These are phyloP conservation scores for Caenorhabditis afra DNA, from an alignment of 2,888 invertebrate species.

Conservation along the genomic window DNA sequence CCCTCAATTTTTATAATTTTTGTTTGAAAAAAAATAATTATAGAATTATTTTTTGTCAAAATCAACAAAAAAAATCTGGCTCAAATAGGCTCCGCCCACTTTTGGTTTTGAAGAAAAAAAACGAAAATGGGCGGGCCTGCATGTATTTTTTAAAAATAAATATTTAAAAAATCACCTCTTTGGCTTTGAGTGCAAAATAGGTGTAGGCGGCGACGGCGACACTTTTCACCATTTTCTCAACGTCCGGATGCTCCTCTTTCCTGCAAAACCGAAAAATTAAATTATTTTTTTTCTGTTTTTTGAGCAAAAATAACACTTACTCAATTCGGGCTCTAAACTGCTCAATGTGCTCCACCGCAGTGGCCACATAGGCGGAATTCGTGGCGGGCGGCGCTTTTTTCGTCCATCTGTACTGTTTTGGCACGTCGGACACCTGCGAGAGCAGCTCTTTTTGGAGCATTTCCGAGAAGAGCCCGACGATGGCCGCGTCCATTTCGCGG, in stretches of 20 bases:
- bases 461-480: slow-evolving; percentile 30
- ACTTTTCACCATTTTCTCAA: slow-evolving; percentile 29
- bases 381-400: slow-evolving; percentile 85
- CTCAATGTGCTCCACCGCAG: slow-evolving; percentile 40
- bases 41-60: too few species aligned
- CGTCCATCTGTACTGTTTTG: slow-evolving; percentile 82
- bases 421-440: slow-evolving; percentile 89
- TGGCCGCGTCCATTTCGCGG: slow-evolving; percentile 37
- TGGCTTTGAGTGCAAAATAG: slow-evolving; percentile 53
- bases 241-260: slow-evolving; percentile 35
- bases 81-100: too few species aligned
- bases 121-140: too few species aligned
- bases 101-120: too few species aligned
- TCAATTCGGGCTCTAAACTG: slow-evolving; percentile 40
- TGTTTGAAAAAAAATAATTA: too few species aligned
- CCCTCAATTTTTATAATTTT: too few species aligned
- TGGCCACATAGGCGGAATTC: slow-evolving; percentile 86
- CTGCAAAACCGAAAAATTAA: slow-evolving; percentile 21
- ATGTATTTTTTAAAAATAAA: too few species aligned
- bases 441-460: slow-evolving; percentile 52
- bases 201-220: slow-evolving; percentile 22
- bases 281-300: background rate
- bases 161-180: slow-evolving; percentile 37
- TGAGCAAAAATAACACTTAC: slow-evolving; percentile 47
- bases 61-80: too few species aligned